Conservation (phyloP, 1,140 invertebrate species). For the Hormaphis cornu region DNA sequence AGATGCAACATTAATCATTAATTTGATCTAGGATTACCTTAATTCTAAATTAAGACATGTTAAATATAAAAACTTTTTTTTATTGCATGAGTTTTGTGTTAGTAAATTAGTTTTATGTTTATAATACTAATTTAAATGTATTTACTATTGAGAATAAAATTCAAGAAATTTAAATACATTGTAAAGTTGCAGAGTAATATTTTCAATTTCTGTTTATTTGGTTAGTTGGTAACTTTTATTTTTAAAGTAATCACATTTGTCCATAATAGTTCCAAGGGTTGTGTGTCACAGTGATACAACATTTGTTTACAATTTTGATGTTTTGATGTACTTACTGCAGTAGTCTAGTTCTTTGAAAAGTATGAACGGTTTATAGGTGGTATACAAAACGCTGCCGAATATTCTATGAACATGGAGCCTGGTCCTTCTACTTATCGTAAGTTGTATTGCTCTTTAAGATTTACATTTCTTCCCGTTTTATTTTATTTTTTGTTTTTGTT, state of each 20-base stretch:
- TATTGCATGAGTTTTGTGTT: conserved; percentile 18
- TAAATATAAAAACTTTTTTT: conserved; percentile 22
- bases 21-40: conserved; percentile 8
- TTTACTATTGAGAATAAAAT: neutral
- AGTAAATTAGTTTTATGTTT: conserved; percentile 9
- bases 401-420: conserved; percentile 32
- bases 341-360: conserved; percentile 33
- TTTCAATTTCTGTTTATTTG: conserved; percentile 15
- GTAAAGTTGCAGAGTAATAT: neutral
- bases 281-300: conserved; percentile 26
- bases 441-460: conserved; percentile 32
- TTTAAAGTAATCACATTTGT: neutral
- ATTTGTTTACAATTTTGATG: conserved; percentile 30
- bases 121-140: neutral
- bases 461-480: conserved; percentile 11
- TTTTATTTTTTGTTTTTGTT: conserved; percentile 10
- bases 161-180: neutral
- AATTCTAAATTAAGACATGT: conserved; percentile 3
- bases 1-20: conserved; percentile 11
- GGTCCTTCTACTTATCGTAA: conserved; percentile 33
- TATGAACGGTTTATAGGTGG: conserved; percentile 32
- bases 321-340: conserved; percentile 29
- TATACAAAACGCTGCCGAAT: conserved; percentile 33
- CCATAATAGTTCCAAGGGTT: conserved; percentile 27
- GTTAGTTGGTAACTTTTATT: neutral